Evolutionary conservation across 2,888 invertebrate genomes (phyloP).

Genomic region (Pseudococcus longispinus): DNA sequence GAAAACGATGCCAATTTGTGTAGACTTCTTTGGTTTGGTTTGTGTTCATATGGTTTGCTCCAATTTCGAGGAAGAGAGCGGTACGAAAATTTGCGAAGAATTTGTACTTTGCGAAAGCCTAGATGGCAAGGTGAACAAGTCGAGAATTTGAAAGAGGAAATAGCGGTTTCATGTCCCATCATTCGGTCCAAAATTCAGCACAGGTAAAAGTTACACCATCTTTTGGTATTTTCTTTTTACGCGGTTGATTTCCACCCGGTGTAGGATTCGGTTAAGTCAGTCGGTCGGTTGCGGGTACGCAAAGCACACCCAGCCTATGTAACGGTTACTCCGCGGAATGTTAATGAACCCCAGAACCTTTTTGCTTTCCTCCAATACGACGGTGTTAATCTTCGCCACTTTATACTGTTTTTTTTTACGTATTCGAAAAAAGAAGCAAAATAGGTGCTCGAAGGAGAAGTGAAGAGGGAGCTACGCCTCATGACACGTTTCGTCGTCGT

Average conservation of each 20-base stretch:
- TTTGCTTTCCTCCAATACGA: neutral
- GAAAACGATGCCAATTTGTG: too few species aligned
- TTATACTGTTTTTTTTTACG: neutral
- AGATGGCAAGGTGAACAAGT: too few species aligned
- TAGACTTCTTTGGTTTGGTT: too few species aligned
- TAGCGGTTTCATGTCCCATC: neutral
- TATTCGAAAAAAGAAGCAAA: neutral
- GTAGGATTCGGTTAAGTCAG: neutral
- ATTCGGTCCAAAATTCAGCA: neutral
- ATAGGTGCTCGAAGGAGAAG: neutral
- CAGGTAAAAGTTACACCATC: neutral
- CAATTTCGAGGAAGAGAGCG: too few species aligned
- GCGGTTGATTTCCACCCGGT: neutral
- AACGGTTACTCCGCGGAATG: neutral
- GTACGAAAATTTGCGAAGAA: too few species aligned
- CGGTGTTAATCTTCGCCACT: slow-evolving; percentile 32
- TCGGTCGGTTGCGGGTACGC: neutral
- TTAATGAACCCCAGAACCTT: slow-evolving; percentile 27
- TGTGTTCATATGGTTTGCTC: too few species aligned
- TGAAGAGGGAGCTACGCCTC: neutral
- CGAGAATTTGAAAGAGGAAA: too few species aligned
- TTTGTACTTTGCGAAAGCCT: too few species aligned
- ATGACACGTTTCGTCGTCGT: neutral
- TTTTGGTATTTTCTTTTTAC: neutral
- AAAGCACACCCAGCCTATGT: neutral